Evolutionary conservation across 2,113 vertebrate species (phyloP), one percentile per base, ranked within the genome.

Genomic region (Trogon surrucura): DNA sequence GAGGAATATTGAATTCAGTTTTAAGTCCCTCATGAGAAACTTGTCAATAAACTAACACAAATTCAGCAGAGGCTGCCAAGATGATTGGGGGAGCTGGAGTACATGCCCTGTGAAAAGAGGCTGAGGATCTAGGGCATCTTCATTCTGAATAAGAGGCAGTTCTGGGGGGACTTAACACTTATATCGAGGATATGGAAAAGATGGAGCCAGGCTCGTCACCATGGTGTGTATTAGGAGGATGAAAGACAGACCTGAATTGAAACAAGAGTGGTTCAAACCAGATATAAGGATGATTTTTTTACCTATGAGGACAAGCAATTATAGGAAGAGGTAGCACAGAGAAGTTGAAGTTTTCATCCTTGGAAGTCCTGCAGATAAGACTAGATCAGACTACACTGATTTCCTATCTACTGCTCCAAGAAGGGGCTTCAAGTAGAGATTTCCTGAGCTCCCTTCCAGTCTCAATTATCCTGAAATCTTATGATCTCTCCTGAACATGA

Each of bases 51-150:
- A 36, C 13, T 44, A 50, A 45, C 4, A 6, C 2, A 62, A 73
- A 18, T 48, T 66, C 27, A 30, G 22, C 6, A 67, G 36, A 72
- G 17, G 3, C 8, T 85, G 18, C 10, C 36, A 71, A 57, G 41
- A 11, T 32, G 16, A n/a, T 3, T 26, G 14, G 2, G 10, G 11
- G n/a, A 30, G 10, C 9, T 60, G 41, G 9, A 74, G n/a, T 5
- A 30, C 25, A 54, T 78, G 6, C 8, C 32, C n/a, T 44, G 17
- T 66, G 41, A 51, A 65, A 72, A 74, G 8, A 53, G 3, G 3
- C 5, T 0, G 0, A 47, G 19, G 11, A 3, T 48, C 16, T 53
- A 20, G 5, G 22, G 8, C 6, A 34, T 54, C 9, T 44, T 51
- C 38, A 34, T 6, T 26, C 11, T 41, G 3, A 23, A 54, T n/a